Percentiles rank a stretch among this genome's conserved stretches.
These are phyloP conservation scores for Anableps anableps DNA, from an alignment of 2,797 vertebrate genomes.

Conservation along the genomic window DNA sequence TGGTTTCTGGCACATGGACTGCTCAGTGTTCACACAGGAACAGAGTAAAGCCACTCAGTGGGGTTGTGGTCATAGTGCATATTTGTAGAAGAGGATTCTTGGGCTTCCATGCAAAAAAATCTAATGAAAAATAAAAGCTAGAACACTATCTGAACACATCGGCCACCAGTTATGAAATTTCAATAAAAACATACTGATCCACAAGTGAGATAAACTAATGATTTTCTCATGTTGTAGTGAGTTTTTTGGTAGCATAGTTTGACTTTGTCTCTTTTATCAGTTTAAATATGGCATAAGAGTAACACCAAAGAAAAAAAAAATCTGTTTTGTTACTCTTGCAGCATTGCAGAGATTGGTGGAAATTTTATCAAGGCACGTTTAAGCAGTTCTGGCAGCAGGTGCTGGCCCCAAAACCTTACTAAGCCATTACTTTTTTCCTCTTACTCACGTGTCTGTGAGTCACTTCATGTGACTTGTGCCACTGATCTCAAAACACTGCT, in stretches of 20 bases:
- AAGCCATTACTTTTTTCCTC: not conserved
- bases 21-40: not conserved
- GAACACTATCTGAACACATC: not conserved
- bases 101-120: not conserved
- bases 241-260: not conserved
- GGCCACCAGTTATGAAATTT: not conserved
- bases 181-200: not conserved
- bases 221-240: not conserved
- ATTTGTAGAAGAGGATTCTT: not conserved
- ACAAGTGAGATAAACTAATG: not conserved
- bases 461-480: conserved; percentile 6
- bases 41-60: not conserved
- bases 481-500: not conserved
- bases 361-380: not conserved
- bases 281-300: not conserved
- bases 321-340: not conserved
- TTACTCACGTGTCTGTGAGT: not conserved
- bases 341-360: not conserved
- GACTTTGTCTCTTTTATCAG: not conserved
- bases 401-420: not conserved
- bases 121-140: no score
- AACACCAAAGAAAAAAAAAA: not conserved
- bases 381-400: not conserved
- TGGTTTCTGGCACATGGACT: not conserved
- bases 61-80: not conserved